These are phyloP conservation scores for Hephaestus fuliginosus DNA, from an alignment of 2,797 vertebrate species.

Conservation along the genomic window DNA sequence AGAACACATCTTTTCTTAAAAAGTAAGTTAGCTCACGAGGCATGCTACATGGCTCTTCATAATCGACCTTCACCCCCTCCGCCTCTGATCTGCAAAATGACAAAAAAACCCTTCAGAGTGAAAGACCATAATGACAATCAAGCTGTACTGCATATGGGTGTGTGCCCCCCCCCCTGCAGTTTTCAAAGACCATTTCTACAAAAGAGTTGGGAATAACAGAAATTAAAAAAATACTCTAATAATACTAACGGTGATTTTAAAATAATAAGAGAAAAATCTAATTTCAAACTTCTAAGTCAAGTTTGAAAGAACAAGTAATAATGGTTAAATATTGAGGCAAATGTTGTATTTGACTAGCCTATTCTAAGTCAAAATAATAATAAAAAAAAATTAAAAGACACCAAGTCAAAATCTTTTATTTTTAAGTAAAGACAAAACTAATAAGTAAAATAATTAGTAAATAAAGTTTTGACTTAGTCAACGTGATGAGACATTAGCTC, in stretches of 20 bases:
- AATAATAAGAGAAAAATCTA: neutral
- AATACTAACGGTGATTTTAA: neutral
- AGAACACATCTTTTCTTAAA: neutral
- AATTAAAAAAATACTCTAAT: neutral
- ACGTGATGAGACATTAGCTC: neutral
- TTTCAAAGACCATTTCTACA: too few relatives aligned
- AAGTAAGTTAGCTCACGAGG: conserved; percentile 22
- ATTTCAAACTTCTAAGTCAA: neutral
- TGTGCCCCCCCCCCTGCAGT: too few relatives aligned
- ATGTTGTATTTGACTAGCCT: neutral
- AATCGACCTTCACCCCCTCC: conserved; percentile 12
- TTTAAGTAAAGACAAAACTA: neutral
- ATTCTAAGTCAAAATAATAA: neutral
- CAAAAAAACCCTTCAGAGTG: neutral
- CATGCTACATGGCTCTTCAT: conserved; percentile 20
- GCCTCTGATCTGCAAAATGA: conserved; percentile 6
- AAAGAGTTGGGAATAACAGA: too few relatives aligned
- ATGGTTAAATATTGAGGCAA: neutral
- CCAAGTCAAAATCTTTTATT: neutral
- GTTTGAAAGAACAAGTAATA: neutral
- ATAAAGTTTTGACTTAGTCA: neutral
- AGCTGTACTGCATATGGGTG: neutral
- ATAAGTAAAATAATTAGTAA: neutral
- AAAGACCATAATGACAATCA: conserved; percentile 4
- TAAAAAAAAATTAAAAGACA: neutral